Evolutionary conservation across 37 sponge, comb jelly and placozoan species (phyloP), one percentile per base, ranked within the genome.

Genomic region (Haliclona indistincta): DNA sequence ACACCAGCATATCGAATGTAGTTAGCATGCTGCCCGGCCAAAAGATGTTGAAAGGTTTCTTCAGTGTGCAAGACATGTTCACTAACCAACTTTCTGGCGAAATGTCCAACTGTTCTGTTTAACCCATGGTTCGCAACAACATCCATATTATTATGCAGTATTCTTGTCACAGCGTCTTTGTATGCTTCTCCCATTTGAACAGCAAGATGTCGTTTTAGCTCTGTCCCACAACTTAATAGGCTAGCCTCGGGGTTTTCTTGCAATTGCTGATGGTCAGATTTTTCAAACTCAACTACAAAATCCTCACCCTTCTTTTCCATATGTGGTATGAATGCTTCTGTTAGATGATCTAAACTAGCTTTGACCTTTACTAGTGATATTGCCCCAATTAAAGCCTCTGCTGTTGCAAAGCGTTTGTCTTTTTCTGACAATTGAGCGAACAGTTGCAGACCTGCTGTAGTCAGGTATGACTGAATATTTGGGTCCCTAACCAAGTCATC

Each of bases 161-260:
- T 11, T 28, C 25, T 61, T 11, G 30, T 25, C 10, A 61, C 30
- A 23, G 63, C 63, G 10, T 61, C 63, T 11, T 26, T n/a, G 10
- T 23, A 10, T 61, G 10, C 11, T 11, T 25, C 29, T 61, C 25
- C 30, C 10, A 20, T 28, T 23, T 20, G 30, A 23, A 23, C 22
- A 61, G 30, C 63, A n/a, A 61, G 11, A 25, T 61, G 25, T 61
- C 10, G 13, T 61, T 61, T 61, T 20, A 61, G 63, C 30, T 61
- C 10, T 20, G 15, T 61, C n/a, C n/a, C n/a, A n/a, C n/a, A n/a
- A n/a, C n/a, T n/a, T n/a, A n/a, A n/a, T n/a, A n/a, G n/a, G n/a
- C n/a, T n/a, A n/a, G n/a, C n/a, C n/a, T n/a, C n/a, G 10, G 22
- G 10, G 30, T 61, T 10, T 10, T 25, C 30, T 23, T 20, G 11